These are phyloP conservation scores for Eupithecia inturbata DNA, from an alignment of 2,888 invertebrate genomes.

Conservation along the genomic window DNA sequence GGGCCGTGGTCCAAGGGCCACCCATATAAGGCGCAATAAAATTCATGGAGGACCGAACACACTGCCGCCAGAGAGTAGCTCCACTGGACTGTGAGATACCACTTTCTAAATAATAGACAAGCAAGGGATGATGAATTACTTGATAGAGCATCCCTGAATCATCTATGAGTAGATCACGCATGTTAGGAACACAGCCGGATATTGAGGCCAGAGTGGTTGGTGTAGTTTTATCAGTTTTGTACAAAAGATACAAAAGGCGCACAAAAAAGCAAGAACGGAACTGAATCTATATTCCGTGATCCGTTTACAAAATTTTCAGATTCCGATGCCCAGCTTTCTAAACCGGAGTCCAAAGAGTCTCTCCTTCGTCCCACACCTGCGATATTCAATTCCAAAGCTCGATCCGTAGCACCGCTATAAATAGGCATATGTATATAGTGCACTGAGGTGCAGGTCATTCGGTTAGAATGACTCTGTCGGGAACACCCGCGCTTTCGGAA, in stretches of 20 bases:
- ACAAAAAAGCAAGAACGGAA: background rate
- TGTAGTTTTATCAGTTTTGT: too few species aligned
- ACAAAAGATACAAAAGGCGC: too few species aligned
- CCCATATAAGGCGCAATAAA: slow-evolving; percentile 66
- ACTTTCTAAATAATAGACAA: background rate
- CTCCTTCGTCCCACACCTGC: slow-evolving; percentile 39
- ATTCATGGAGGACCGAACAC: slow-evolving; percentile 54
- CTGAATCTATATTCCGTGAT: background rate
- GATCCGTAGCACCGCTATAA: slow-evolving; percentile 57
- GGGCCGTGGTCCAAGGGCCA: background rate
- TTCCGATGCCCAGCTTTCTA: background rate
- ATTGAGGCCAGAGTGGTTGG: background rate
- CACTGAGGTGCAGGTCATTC: slow-evolving; percentile 19
- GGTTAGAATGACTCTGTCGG: background rate
- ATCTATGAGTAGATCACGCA: too few species aligned
- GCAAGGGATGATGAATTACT: too few species aligned
- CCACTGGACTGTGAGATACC: background rate
- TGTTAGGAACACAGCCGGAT: background rate
- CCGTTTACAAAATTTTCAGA: background rate
- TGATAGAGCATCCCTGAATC: too few species aligned
- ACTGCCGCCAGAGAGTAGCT: background rate
- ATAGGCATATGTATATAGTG: slow-evolving; percentile 22
- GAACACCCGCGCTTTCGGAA: background rate
- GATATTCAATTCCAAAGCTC: slow-evolving; percentile 57
- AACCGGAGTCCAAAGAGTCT: background rate